These are phyloP conservation scores for Drosophila gaucha DNA, from an alignment of 2,888 invertebrate species.

Conservation along the genomic window DNA sequence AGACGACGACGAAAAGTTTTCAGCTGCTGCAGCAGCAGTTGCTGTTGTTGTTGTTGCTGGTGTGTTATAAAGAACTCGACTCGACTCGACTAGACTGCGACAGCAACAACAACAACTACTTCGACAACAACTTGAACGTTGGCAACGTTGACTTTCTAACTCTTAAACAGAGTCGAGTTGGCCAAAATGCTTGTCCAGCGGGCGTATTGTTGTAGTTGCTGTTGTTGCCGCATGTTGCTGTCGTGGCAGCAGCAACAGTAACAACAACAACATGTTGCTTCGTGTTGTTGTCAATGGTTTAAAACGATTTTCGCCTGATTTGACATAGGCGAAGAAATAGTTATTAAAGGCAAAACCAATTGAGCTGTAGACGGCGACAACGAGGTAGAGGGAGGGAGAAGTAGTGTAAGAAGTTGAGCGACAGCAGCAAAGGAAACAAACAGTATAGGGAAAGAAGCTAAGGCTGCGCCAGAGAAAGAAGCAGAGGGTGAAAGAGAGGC, in stretches of 20 bases:
- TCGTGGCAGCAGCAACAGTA: too few species aligned
- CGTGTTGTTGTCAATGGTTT: constrained; percentile 76
- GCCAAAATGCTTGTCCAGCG: constrained; percentile 56
- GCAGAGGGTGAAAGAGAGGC: background rate
- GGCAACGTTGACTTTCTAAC: constrained; percentile 71
- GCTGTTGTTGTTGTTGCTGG: constrained; percentile 30
- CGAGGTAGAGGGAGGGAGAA: background rate
- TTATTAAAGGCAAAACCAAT: constrained; percentile 68
- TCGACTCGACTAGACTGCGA: constrained; percentile 30
- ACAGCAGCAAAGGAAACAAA: background rate
- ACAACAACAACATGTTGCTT: too few species aligned
- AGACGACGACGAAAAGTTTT: constrained; percentile 63
- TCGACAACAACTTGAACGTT: constrained; percentile 21
- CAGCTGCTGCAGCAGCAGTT: constrained; percentile 25
- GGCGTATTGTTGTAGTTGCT: constrained; percentile 43
- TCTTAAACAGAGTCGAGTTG: constrained; percentile 57
- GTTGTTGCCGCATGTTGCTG: constrained; percentile 27
- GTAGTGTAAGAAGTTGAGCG: constrained; percentile 1
- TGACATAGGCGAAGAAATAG: constrained; percentile 70
- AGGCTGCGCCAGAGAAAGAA: constrained; percentile 2
- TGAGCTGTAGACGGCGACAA: constrained; percentile 64
- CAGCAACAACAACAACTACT: constrained; percentile 15
- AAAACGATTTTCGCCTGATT: constrained; percentile 78
- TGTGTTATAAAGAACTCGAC: constrained; percentile 72
- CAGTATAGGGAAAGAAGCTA: background rate